phyloP scores from a whole-genome alignment of 2,113 vertebrate species.

The Trinectes maculatus region DNA sequence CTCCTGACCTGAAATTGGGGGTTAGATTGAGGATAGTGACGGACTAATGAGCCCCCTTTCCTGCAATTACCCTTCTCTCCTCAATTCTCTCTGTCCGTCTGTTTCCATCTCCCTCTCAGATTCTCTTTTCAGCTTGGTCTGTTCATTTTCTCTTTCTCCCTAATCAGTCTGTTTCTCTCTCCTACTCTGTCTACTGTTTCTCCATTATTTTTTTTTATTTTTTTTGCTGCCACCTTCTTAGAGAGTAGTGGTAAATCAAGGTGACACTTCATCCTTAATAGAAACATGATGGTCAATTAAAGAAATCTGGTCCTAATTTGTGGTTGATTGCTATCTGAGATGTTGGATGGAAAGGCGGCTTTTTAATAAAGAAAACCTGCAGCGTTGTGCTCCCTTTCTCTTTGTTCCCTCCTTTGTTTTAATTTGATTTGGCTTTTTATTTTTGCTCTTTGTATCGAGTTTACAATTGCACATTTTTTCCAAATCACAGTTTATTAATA shows the following conservation, averaged over 20 bases:
- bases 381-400: slow-evolving; percentile 19
- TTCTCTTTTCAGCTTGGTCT: slow-evolving; percentile 33
- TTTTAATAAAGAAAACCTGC: slow-evolving; percentile 54
- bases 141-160: slow-evolving; percentile 22
- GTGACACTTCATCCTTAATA: slow-evolving; percentile 58
- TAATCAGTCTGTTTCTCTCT: slow-evolving; percentile 19
- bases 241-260: slow-evolving; percentile 54
- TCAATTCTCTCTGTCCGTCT: slow-evolving; percentile 35
- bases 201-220: slow-evolving; percentile 5
- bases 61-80: slow-evolving; percentile 69
- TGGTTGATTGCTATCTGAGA: slow-evolving; percentile 67
- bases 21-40: slow-evolving; percentile 70
- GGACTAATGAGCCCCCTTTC: slow-evolving; percentile 73
- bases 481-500: slow-evolving; percentile 4
- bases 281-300: slow-evolving; percentile 61
- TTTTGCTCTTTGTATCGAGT: slow-evolving; percentile 18
- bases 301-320: slow-evolving; percentile 71
- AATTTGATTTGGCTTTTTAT: slow-evolving; percentile 34
- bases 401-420: slow-evolving; percentile 45
- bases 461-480: slow-evolving; percentile 15
- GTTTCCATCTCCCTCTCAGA: slow-evolving; percentile 37
- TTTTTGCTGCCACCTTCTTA: slow-evolving; percentile 37
- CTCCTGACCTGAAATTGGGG: slow-evolving; percentile 67
- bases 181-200: background rate
- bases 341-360: slow-evolving; percentile 45